Evolutionary conservation across 2,888 invertebrate genomes (phyloP).

Genomic region (Lymantria dispar): DNA sequence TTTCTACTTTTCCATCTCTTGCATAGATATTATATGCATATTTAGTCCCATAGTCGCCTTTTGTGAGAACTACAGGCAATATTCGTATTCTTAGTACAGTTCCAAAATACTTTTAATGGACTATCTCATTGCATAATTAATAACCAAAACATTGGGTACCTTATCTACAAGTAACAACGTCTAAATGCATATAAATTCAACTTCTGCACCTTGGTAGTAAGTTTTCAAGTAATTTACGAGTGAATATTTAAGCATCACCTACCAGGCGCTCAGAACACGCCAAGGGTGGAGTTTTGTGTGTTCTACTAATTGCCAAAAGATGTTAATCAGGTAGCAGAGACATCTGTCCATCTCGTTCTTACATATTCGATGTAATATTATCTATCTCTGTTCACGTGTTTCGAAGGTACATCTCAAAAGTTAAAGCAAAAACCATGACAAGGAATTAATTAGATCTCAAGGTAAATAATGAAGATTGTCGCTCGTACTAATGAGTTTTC

Average conservation of each 20-base stretch:
- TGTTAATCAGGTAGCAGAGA: constrained; percentile 79
- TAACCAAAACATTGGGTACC: constrained; percentile 45
- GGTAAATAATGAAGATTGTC: constrained; percentile 83
- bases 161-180: constrained; percentile 59
- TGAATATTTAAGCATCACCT: constrained; percentile 80
- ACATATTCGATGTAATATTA: constrained; percentile 21
- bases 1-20: no score
- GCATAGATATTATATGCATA: no score
- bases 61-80: no score
- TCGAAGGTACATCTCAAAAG: constrained; percentile 75
- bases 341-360: constrained; percentile 48
- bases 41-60: no score
- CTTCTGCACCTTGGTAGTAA: constrained; percentile 74
- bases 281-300: constrained; percentile 84
- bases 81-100: background rate
- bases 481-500: constrained; percentile 77
- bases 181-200: constrained; percentile 71
- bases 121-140: constrained; percentile 27
- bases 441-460: constrained; percentile 82
- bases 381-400: constrained; percentile 48
- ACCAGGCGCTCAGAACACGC: constrained; percentile 78
- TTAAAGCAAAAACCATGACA: constrained; percentile 82
- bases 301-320: constrained; percentile 85
- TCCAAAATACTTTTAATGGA: background rate
- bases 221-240: constrained; percentile 80